Evolutionary conservation across 1,140 invertebrate genomes (phyloP).

Genomic region (Meloidogyne hapla): DNA sequence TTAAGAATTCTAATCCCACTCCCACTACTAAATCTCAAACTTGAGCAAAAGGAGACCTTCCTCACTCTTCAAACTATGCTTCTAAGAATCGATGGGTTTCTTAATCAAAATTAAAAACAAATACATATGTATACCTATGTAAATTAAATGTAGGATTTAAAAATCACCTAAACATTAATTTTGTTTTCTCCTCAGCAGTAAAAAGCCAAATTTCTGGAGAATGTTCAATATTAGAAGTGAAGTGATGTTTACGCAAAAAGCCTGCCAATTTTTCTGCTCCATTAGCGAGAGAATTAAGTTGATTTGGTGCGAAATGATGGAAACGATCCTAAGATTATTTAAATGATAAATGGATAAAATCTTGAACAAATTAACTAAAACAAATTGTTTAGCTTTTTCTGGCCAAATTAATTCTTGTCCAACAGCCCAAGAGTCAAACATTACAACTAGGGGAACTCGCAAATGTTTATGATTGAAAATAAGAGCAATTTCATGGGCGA

Average conservation of each 20-base stretch:
- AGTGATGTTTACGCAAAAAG: background rate
- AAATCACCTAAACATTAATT: slow-evolving; percentile 11
- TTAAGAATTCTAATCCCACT: too few species aligned
- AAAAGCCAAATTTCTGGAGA: slow-evolving; percentile 16
- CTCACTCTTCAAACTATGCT: too few species aligned
- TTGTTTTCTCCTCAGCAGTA: background rate
- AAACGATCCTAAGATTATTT: slow-evolving; percentile 1
- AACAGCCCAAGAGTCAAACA: slow-evolving; percentile 16
- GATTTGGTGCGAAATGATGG: background rate
- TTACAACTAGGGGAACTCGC: slow-evolving; percentile 1
- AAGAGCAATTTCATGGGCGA: slow-evolving; percentile 43
- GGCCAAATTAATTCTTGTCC: background rate
- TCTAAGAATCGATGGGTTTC: too few species aligned
- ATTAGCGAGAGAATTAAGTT: background rate
- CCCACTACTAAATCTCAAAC: too few species aligned
- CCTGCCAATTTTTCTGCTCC: background rate
- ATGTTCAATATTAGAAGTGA: background rate
- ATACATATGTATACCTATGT: too few species aligned
- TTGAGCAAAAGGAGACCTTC: too few species aligned
- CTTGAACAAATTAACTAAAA: background rate
- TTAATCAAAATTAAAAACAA: too few species aligned
- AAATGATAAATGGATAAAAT: background rate
- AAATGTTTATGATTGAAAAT: slow-evolving; percentile 30
- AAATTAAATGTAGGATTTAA: too few species aligned
- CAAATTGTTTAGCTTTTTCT: slow-evolving; percentile 2